A percentile compares a stretch with the other conserved stretches of the same genome.
Evolutionary conservation across 2,113 vertebrate species (phyloP).

Genomic region (Aptenodytes patagonicus): DNA sequence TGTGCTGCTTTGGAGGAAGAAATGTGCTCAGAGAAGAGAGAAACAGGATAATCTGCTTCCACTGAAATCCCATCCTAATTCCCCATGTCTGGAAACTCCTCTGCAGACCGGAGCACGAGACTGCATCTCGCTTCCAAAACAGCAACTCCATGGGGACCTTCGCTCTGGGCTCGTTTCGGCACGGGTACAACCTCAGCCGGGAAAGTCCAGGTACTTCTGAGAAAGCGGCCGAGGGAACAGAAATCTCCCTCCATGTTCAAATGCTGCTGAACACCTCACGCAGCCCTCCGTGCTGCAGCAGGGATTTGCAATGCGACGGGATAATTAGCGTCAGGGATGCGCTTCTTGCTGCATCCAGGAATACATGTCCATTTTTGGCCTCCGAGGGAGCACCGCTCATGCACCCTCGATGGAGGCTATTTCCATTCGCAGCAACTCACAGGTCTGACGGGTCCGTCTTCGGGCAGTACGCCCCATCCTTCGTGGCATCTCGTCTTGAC

Average conservation of each 20-base stretch:
- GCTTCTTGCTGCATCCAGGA: background rate
- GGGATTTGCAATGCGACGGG: background rate
- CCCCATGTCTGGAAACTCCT: background rate
- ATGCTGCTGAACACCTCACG: background rate
- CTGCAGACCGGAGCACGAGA: background rate
- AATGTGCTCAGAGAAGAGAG: background rate
- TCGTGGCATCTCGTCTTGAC: background rate
- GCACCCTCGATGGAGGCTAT: background rate
- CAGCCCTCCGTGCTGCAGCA: background rate
- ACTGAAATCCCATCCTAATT: constrained; percentile 21
- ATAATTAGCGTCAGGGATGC: background rate
- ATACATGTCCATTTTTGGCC: background rate
- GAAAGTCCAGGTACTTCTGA: background rate
- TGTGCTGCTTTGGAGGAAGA: background rate
- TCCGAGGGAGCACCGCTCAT: background rate
- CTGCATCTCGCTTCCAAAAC: background rate
- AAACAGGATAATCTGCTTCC: background rate
- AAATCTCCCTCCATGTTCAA: background rate
- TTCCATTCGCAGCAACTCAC: background rate
- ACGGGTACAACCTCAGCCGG: background rate
- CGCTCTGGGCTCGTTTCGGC: rapidly evolving
- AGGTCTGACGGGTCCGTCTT: background rate
- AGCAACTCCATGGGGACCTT: background rate
- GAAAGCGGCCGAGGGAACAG: background rate
- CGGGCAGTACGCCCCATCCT: background rate